phyloP scores from a whole-genome alignment of 1,140 invertebrate species.

The Pogonognathellus flavescens region DNA sequence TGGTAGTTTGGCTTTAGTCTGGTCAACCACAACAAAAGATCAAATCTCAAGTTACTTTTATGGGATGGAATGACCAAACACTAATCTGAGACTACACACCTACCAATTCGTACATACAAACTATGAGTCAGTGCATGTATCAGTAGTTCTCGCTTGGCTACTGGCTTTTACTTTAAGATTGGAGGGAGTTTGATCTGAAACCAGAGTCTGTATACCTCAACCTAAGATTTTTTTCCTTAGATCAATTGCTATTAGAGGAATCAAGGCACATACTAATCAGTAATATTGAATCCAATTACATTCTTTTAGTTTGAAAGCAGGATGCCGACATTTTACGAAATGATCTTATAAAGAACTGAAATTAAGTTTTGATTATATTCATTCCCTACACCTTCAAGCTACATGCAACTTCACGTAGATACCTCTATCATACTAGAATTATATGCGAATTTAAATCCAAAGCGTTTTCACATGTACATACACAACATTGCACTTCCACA shows the following conservation, averaged over 20 bases:
- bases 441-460: no score
- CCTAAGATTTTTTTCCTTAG: background rate
- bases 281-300: conserved; percentile 39
- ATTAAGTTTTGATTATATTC: conserved; percentile 5
- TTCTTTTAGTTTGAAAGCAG: conserved; percentile 19
- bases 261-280: background rate
- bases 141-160: conserved; percentile 19
- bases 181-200: background rate
- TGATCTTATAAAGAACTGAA: background rate
- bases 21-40: conserved; percentile 32
- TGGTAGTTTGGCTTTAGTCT: conserved; percentile 33
- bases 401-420: background rate
- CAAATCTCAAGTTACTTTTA: conserved; percentile 13
- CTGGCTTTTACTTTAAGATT: conserved; percentile 35
- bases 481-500: no score
- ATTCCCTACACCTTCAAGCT: no score
- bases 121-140: conserved; percentile 1
- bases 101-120: background rate
- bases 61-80: background rate
- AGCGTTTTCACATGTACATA: no score
- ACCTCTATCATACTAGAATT: no score
- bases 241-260: conserved; percentile 33
- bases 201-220: no score
- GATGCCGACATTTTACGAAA: conserved; percentile 29
- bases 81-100: conserved; percentile 18